Conservation (phyloP, 2,888 invertebrate species). For the Noctuana brunneofusca region DNA sequence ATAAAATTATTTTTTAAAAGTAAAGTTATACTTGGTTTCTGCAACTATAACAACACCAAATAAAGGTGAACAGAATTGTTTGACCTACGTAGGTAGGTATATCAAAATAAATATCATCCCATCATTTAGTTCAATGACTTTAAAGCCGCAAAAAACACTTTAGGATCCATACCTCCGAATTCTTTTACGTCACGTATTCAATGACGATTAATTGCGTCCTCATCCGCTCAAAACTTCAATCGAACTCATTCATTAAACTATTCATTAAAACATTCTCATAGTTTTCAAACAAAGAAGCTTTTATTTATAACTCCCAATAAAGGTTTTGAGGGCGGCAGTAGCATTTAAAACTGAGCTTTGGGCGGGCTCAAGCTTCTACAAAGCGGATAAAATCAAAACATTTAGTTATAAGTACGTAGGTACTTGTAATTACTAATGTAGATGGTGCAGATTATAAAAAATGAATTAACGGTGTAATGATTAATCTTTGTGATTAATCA, state of each 20-base stretch:
- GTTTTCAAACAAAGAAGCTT: slow-evolving; percentile 71
- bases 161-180: slow-evolving; percentile 18
- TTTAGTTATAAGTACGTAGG: slow-evolving; percentile 37
- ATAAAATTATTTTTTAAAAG: not conserved
- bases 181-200: slow-evolving; percentile 35
- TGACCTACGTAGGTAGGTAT: too few relatives aligned
- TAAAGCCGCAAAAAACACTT: slow-evolving; percentile 35
- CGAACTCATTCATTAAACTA: slow-evolving; percentile 63
- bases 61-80: not conserved
- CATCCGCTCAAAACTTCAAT: slow-evolving; percentile 55
- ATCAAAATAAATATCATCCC: not conserved
- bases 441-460: not conserved
- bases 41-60: not conserved
- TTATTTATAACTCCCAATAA: slow-evolving; percentile 54
- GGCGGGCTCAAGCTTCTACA: slow-evolving; percentile 71
- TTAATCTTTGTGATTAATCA: too few relatives aligned
- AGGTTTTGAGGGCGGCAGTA: slow-evolving; percentile 49
- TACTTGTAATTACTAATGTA: slow-evolving; percentile 63
- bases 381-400: slow-evolving; percentile 53
- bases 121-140: slow-evolving; percentile 14
- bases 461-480: not conserved
- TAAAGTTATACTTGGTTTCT: slow-evolving; percentile 1
- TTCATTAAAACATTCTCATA: slow-evolving; percentile 67
- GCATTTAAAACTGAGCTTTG: slow-evolving; percentile 57
- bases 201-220: slow-evolving; percentile 71